These are phyloP conservation scores for Psittacula echo DNA, from an alignment of 2,797 vertebrate genomes.

Conservation along the genomic window DNA sequence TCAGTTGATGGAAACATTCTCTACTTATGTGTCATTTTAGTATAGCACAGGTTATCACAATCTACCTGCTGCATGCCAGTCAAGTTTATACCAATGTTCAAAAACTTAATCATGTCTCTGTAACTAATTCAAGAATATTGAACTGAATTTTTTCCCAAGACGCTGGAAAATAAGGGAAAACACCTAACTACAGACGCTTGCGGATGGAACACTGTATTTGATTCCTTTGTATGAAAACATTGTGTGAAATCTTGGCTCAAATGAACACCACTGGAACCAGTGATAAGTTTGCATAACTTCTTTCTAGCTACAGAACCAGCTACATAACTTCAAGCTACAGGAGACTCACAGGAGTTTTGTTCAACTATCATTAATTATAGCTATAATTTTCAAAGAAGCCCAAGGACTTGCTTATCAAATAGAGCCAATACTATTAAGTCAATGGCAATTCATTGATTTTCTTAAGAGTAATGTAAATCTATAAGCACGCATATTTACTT, in stretches of 20 bases:
- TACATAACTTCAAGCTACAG: background rate
- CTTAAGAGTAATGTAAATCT: background rate
- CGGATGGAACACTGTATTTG: background rate
- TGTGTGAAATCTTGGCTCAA: background rate
- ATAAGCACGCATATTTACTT: background rate
- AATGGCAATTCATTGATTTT: background rate
- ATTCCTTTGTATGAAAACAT: background rate
- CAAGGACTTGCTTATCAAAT: background rate
- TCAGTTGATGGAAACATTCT: constrained; percentile 25
- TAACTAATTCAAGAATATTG: background rate
- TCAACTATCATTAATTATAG: background rate
- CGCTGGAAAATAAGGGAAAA: background rate
- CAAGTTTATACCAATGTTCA: background rate
- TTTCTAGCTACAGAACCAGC: background rate
- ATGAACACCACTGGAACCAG: background rate
- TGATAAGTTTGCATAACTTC: background rate
- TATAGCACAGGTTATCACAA: background rate
- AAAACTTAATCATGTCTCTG: background rate
- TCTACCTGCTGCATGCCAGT: background rate
- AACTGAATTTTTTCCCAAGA: background rate
- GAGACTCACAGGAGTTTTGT: background rate
- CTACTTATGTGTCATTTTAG: background rate
- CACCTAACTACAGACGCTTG: background rate
- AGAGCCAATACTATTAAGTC: background rate
- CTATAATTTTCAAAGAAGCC: background rate